Evolutionary conservation across 1,140 invertebrate genomes (phyloP).

Genomic region (Saccostrea cuccullata): DNA sequence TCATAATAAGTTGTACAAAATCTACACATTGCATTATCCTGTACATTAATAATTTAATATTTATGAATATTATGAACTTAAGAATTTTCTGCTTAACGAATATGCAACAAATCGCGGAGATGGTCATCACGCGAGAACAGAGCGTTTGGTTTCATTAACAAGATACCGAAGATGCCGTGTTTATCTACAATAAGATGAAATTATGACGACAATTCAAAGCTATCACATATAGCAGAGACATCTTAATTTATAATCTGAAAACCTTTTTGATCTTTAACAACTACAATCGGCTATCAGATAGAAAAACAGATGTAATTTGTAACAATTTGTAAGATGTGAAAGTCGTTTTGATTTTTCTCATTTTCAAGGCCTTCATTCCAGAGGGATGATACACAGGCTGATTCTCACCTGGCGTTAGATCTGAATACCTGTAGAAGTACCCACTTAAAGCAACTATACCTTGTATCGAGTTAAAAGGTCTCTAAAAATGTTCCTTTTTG

Average conservation of each 20-base stretch:
- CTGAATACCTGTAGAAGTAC: slow-evolving; percentile 27
- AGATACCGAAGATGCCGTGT: not conserved
- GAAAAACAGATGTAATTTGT: slow-evolving; percentile 6
- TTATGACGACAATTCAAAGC: not conserved
- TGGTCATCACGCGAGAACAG: not conserved
- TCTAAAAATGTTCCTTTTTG: slow-evolving; percentile 16
- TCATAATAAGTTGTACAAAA: not conserved
- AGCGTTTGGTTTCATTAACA: not conserved
- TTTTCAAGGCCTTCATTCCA: slow-evolving; percentile 21
- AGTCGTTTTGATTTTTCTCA: slow-evolving; percentile 15
- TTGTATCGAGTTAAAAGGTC: slow-evolving; percentile 35
- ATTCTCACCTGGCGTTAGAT: not conserved
- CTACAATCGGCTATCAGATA: not conserved
- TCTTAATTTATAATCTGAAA: not conserved
- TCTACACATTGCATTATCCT: not conserved
- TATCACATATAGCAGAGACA: not conserved
- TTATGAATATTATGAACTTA: not conserved
- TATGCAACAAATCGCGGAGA: not conserved
- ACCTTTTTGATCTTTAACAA: not conserved
- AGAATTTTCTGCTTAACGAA: not conserved
- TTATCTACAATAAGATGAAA: not conserved
- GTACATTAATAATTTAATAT: not conserved
- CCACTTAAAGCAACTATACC: slow-evolving; percentile 12
- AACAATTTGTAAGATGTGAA: slow-evolving; percentile 2
- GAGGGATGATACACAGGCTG: slow-evolving; percentile 1